Evolutionary conservation across 2,113 vertebrate genomes (phyloP).

Genomic region (Setophaga petechia): DNA sequence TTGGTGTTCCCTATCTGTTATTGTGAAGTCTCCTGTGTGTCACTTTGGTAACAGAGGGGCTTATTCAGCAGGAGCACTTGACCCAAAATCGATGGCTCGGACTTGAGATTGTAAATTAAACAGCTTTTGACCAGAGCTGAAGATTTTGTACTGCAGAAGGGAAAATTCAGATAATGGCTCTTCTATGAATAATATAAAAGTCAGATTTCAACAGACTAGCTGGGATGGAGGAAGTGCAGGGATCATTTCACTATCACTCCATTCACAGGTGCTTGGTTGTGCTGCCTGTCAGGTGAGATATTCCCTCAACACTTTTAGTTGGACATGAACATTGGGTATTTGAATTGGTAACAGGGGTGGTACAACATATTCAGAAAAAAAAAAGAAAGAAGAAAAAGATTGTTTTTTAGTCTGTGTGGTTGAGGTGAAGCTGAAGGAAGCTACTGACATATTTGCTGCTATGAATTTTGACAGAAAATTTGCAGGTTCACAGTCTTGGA

Average conservation of each 20-base stretch:
- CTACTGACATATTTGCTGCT: background rate
- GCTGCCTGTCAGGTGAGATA: background rate
- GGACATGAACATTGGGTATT: background rate
- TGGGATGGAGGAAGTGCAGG: background rate
- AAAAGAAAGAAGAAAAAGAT: background rate
- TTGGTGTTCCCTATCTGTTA: constrained; percentile 56
- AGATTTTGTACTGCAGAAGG: constrained; percentile 69
- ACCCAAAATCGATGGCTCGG: constrained; percentile 79
- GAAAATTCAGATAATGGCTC: constrained; percentile 59
- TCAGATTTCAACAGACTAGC: background rate
- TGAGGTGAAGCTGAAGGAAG: background rate
- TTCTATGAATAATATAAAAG: constrained; percentile 72
- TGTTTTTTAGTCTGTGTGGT: background rate
- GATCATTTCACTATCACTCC: background rate
- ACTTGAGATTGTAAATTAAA: constrained; percentile 73
- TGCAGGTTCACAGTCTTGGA: background rate
- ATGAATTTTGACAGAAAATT: constrained; percentile 26
- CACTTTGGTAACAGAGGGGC: constrained; percentile 65
- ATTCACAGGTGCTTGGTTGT: background rate
- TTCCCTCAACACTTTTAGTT: background rate
- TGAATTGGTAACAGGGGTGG: background rate
- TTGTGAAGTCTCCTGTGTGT: constrained; percentile 67
- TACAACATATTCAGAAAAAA: background rate
- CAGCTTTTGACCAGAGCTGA: constrained; percentile 76
- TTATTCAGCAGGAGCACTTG: constrained; percentile 78